Evolutionary conservation across 2,888 invertebrate species (phyloP), one percentile per base, ranked within the genome.

Genomic region (Cabera pusaria): DNA sequence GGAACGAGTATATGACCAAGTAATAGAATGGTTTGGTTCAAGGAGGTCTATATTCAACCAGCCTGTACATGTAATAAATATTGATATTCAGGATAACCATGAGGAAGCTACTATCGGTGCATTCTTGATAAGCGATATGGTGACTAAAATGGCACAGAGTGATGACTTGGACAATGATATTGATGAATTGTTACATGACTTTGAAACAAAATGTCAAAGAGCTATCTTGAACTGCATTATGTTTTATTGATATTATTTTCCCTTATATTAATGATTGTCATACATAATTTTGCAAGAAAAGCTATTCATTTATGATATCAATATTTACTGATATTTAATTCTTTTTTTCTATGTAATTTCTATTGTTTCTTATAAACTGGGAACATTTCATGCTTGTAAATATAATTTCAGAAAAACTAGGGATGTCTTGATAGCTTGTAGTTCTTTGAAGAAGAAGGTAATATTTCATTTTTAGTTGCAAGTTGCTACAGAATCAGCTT

Each of bases 41-140:
- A 91, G 95, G 64, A 92, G 94, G 34, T 94, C 95, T 0, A 91
- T 93, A 28, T 92, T 94, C 57, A 96, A 96, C 79, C 94, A 96
- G 33, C 95, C 97, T 3, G 98, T 97, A 1, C 99, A 99, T 89
- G 93, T 99, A 22, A 95, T 99, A 36, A 99, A 99, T 78, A 94
- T 99, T 56, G 99, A 99, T 73, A 98, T 99, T 61, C 98, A 97
- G 77, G 99, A 99, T 88, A 99, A 99, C 85, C 98, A 99, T 55
- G 99, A 99, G 79, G 99, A 99, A 82, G 99, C 99, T 0, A 97
- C 99, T 1, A 94, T 99, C 68, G 99, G 99, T 52, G 99, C 99
- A 17, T 98, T 99, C 87, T 91, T 98, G 59, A 98, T 99, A 54
- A 97, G 97, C 82, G 98, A 99, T 82, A 92, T 99, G 87, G 96